Percentiles rank a stretch among this genome's conserved stretches.
Conservation (phyloP, 2,113 vertebrate species). For the Muntiacus muntjak region DNA sequence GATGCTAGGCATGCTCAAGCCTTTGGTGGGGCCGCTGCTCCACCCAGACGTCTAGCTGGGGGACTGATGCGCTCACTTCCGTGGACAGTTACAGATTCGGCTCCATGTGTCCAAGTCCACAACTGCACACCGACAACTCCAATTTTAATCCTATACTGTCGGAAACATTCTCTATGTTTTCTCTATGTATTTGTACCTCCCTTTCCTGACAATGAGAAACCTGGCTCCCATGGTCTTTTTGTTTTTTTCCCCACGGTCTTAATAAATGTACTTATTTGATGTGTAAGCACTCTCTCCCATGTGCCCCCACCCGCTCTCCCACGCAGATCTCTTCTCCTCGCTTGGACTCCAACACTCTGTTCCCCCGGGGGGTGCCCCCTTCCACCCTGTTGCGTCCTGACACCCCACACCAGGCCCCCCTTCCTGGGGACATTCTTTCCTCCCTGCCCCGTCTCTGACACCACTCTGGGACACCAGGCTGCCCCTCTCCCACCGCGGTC, state of each 20-base stretch:
- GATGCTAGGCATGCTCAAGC: neutral
- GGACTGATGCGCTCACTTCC: accelerated
- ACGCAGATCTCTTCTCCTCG: accelerated
- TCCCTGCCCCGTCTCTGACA: neutral
- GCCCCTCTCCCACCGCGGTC: neutral
- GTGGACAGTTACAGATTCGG: neutral
- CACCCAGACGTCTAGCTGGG: neutral
- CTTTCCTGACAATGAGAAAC: neutral
- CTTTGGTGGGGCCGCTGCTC: neutral
- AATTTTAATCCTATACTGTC: neutral
- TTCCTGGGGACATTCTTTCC: neutral
- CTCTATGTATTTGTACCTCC: neutral
- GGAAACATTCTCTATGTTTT: neutral
- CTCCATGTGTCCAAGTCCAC: neutral
- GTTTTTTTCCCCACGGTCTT: neutral
- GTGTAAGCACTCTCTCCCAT: neutral
- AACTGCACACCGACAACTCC: neutral
- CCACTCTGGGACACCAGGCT: neutral
- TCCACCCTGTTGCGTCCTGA: neutral
- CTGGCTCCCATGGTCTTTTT: neutral
- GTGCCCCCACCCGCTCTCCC: neutral
- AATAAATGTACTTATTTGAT: neutral
- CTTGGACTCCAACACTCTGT: neutral
- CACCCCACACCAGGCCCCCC: neutral
- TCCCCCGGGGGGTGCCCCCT: neutral